Base-by-base conservation (phyloP, 2,797 vertebrate species). In the Pristis pectinata region DNA sequence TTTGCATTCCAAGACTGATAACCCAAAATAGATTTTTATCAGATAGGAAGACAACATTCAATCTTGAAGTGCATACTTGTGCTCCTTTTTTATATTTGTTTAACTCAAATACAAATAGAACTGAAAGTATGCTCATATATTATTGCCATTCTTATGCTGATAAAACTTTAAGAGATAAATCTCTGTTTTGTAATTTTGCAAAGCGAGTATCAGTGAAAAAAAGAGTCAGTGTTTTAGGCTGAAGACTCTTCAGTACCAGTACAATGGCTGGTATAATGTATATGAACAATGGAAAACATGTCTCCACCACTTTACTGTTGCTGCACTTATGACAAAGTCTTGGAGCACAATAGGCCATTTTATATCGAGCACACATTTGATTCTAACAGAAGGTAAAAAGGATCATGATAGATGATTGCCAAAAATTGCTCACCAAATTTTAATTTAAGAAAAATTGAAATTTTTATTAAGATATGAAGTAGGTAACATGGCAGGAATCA, bases 1-100 rank as follows among this genome's bases (percentile, higher is more conserved):
- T 67, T 91, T 91, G 59, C n/a, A 67, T 37, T 91, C 19, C 37
- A 91, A 53, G 56, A 91, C 64, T 91, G n/a, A 22, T 64, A 91
- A 41, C 19, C 61, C 7, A 67, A 61, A 91, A 41, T 41, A 7
- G n/a, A 37, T 91, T 64, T 89, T 59, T 19, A 61, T 61, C 49
- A 34, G 56, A 34, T 6, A 13, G 34, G 61, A 6, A 22, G 15
- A 17, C 15, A 61, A 77, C 37, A 80, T 80, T 41, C 91, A 7
- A 19, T 80, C 79, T 41, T 80, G 15, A 80, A 59, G 1, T 87
- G 22, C 61, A 67, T 91, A 87, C 56, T 59, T 34, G 9, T 85
- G 24, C 53, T 53, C 61, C 15, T 4, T 10, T 85, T 82, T 49
- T 53, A 11, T 22, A 37, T 89, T 59, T 61, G 53, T 17, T 61